These are phyloP conservation scores for Todiramphus chloris DNA, from an alignment of 2,113 vertebrate genomes.

Conservation along the genomic window DNA sequence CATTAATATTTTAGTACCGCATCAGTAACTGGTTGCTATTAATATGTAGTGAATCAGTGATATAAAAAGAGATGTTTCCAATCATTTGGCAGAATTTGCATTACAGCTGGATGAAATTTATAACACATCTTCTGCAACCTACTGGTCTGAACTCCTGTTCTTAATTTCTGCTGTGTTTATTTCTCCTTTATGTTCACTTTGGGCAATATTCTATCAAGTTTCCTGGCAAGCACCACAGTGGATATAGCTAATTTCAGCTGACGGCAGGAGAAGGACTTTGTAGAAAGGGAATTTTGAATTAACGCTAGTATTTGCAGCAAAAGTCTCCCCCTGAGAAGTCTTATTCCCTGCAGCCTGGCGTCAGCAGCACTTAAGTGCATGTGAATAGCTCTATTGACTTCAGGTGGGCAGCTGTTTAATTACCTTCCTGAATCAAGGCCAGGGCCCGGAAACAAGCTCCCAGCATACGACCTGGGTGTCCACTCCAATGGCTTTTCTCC, in stretches of 20 bases:
- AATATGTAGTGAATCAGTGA: conserved; percentile 55
- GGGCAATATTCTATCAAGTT: conserved; percentile 60
- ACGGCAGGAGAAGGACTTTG: conserved; percentile 51
- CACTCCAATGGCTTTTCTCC: not conserved
- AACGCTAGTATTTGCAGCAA: conserved; percentile 22
- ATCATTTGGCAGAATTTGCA: conserved; percentile 60
- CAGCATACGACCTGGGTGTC: not conserved
- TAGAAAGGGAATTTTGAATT: conserved; percentile 63
- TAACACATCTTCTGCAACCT: conserved; percentile 52
- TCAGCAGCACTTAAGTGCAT: conserved; percentile 52
- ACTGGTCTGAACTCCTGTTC: conserved; percentile 57
- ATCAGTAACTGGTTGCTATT: conserved; percentile 67
- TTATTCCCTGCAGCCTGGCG: conserved; percentile 39
- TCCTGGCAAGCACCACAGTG: conserved; percentile 54
- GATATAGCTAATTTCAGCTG: conserved; percentile 64
- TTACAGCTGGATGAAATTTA: conserved; percentile 68
- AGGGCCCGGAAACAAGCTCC: conserved; percentile 14
- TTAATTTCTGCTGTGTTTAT: conserved; percentile 69
- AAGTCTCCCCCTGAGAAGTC: conserved; percentile 43
- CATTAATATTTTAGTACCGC: conserved; percentile 65
- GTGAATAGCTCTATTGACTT: conserved; percentile 58
- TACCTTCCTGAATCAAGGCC: conserved; percentile 47
- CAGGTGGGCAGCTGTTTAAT: conserved; percentile 65
- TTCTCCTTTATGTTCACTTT: conserved; percentile 67
- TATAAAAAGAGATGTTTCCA: conserved; percentile 64